Percentiles rank a stretch among this genome's conserved stretches.
Conservation (phyloP, 2,797 vertebrate species). For the Gephyroberyx darwinii region DNA sequence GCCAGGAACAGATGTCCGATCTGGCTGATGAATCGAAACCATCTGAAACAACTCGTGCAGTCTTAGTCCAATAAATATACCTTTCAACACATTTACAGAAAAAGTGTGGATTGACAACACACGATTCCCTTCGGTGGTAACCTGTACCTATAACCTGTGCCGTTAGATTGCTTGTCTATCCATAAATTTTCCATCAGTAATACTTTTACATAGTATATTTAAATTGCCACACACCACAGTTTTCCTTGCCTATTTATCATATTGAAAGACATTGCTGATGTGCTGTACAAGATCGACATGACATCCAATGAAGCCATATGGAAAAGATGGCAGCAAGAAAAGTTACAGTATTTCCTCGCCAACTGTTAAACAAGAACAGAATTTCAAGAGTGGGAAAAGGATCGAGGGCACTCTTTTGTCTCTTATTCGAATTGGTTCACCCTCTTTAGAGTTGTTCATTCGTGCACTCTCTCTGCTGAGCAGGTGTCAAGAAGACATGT, state of each 20-base stretch:
- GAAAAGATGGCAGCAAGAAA: slow-evolving; percentile 40
- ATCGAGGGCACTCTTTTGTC: slow-evolving; percentile 12
- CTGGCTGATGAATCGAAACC: slow-evolving; percentile 90
- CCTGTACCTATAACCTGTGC: slow-evolving; percentile 33
- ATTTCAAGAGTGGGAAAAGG: neutral
- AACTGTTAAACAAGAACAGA: slow-evolving; percentile 49
- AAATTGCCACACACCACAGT: neutral
- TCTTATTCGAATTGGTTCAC: slow-evolving; percentile 38
- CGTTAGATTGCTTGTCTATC: neutral
- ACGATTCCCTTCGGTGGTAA: slow-evolving; percentile 49
- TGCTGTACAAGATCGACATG: neutral
- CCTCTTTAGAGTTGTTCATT: slow-evolving; percentile 10
- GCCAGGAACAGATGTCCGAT: slow-evolving; percentile 92
- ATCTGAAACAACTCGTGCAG: slow-evolving; percentile 93
- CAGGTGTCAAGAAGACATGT: slow-evolving; percentile 30
- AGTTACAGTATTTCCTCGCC: slow-evolving; percentile 35
- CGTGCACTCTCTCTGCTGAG: neutral
- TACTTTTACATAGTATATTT: neutral
- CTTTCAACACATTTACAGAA: slow-evolving; percentile 87
- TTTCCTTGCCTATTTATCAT: slow-evolving; percentile 5
- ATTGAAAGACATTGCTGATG: slow-evolving; percentile 13
- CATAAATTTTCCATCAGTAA: neutral
- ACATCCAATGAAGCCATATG: slow-evolving; percentile 24
- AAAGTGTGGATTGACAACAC: slow-evolving; percentile 34
- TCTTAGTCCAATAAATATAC: slow-evolving; percentile 90